Base-by-base conservation (phyloP, 2,888 invertebrate genomes). In the Rhabditoides inermis region DNA sequence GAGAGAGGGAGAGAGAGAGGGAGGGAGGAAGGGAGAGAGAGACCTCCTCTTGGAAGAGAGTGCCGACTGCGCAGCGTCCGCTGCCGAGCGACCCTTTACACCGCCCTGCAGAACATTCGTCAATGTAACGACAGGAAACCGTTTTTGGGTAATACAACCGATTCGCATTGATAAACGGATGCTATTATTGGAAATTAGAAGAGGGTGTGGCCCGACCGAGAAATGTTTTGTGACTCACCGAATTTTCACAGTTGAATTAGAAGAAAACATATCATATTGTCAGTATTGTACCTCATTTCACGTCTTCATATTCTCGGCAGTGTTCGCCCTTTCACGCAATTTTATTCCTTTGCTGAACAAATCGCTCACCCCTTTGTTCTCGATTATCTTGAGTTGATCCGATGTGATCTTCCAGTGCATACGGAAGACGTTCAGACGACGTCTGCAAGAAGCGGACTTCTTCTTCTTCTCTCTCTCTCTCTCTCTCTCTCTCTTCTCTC, bases 301-400 rank as follows among this genome's bases (percentile, higher is more conserved):
- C n/a, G n/a, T n/a, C n/a, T n/a, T n/a, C n/a, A n/a, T n/a, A n/a
- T n/a, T n/a, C n/a, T n/a, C n/a, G n/a, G n/a, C n/a, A n/a, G n/a
- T 35, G 48, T 7, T 46, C 36, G 45, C 18, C 26, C 7, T 6
- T 18, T 15, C 7, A n/a, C 15, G 7, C 45, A 37, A 3, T 20
- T 15, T 26, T 3, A 27, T 22, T 41, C n/a, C n/a, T n/a, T n/a
- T n/a, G n/a, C n/a, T n/a, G n/a, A n/a, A n/a, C n/a, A n/a, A n/a
- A 15, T 15, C 23, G 18, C 49, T 26, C 47, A 61, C 61, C 51
- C 49, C 53, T 35, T 59, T 61, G 45, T 68, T 70, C 27, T 70
- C 68, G 37, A 73, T 72, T 12, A 73, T 68, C 53, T 73, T 73
- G 28, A 73, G 28, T 6, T 51, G 49, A 5, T 64, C 61, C 39